Evolutionary conservation across 2,797 vertebrate species (phyloP).

Genomic region (Typhlichthys eigenmanni): DNA sequence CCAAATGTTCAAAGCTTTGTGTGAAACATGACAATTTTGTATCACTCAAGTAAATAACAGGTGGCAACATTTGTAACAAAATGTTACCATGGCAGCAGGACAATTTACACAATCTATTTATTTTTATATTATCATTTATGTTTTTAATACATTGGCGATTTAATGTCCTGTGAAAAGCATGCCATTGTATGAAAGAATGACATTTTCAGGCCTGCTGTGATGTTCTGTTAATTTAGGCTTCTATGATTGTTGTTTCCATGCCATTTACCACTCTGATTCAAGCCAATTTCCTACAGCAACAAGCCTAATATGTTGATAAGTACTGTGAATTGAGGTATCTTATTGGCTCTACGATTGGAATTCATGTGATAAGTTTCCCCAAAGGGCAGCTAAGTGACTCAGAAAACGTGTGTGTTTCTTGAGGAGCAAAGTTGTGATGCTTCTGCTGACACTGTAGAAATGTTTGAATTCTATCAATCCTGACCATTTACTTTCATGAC

Average conservation of each 20-base stretch:
- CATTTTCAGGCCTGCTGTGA: slow-evolving; percentile 44
- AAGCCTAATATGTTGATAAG: slow-evolving; percentile 43
- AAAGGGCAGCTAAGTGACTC: slow-evolving; percentile 10
- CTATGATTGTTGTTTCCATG: slow-evolving; percentile 51
- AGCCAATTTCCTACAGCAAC: slow-evolving; percentile 22
- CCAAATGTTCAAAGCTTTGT: too few relatives aligned
- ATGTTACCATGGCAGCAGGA: slow-evolving; percentile 1
- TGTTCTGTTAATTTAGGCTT: slow-evolving; percentile 44
- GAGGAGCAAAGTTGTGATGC: slow-evolving; percentile 26
- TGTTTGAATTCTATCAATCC: slow-evolving; percentile 7
- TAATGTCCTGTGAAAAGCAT: slow-evolving; percentile 46
- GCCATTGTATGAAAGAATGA: slow-evolving; percentile 42
- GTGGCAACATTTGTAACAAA: too few relatives aligned
- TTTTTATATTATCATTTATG: slow-evolving; percentile 41
- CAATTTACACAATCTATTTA: slow-evolving; percentile 53
- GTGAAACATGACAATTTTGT: too few relatives aligned
- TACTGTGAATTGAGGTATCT: slow-evolving; percentile 40
- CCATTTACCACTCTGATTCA: slow-evolving; percentile 34
- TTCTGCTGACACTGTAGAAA: slow-evolving; percentile 56
- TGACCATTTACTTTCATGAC: slow-evolving; percentile 44
- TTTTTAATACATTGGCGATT: slow-evolving; percentile 40
- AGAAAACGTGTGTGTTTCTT: slow-evolving; percentile 2
- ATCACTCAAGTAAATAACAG: too few relatives aligned
- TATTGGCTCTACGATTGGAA: slow-evolving; percentile 49
- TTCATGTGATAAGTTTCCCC: slow-evolving; percentile 42